These are phyloP conservation scores for Drosophila anceps DNA, from an alignment of 2,888 invertebrate species.

Conservation along the genomic window DNA sequence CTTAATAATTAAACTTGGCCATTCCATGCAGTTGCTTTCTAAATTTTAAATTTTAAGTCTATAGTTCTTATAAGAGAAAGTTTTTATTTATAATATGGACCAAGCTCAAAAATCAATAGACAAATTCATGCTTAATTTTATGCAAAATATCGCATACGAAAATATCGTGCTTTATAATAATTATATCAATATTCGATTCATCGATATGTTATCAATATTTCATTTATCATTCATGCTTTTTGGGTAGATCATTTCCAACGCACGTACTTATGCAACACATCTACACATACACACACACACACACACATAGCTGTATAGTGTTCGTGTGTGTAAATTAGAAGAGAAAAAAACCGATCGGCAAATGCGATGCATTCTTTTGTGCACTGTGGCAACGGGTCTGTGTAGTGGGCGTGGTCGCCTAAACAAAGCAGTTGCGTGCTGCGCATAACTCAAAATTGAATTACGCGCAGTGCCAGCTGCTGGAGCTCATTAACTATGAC, in stretches of 20 bases:
- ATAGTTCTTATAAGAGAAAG: not conserved
- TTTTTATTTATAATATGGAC: not conserved
- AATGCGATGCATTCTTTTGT: constrained; percentile 23
- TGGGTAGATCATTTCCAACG: not conserved
- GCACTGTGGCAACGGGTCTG: not conserved
- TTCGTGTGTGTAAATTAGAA: not conserved
- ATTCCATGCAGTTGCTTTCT: constrained; percentile 1
- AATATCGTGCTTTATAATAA: not conserved
- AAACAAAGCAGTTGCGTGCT: constrained; percentile 34
- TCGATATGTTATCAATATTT: constrained; percentile 10
- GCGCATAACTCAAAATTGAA: constrained; percentile 42
- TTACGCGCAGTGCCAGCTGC: constrained; percentile 37
- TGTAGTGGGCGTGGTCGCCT: constrained; percentile 37
- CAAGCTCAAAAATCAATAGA: not conserved
- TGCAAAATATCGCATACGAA: not conserved
- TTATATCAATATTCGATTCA: constrained; percentile 4
- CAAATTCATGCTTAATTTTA: not conserved
- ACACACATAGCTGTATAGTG: not conserved
- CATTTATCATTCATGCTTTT: not conserved
- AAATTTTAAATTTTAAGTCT: not conserved
- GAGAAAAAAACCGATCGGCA: constrained; percentile 18
- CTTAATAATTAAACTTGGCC: not conserved
- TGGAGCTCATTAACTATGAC: constrained; percentile 26
- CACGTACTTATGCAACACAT: constrained; percentile 18
- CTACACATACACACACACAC: not conserved